Evolutionary conservation across 2,113 vertebrate species (phyloP).

Genomic region (Dasypus novemcinctus): DNA sequence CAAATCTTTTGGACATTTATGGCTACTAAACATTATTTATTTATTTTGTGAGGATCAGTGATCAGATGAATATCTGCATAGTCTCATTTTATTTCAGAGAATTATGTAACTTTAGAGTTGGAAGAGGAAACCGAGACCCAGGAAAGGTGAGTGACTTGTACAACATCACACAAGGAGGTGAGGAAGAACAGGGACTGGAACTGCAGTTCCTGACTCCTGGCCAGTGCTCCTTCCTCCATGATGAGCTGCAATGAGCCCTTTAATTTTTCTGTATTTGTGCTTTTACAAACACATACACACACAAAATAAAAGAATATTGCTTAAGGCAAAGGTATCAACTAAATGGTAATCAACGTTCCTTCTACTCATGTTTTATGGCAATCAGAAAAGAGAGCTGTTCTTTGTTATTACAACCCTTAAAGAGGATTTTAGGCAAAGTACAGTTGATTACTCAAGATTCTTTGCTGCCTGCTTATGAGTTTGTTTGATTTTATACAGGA

Average conservation of each 20-base stretch:
- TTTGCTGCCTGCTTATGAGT: neutral
- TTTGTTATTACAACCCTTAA: slow-evolving; percentile 1
- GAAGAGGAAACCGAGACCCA: neutral
- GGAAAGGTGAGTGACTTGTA: neutral
- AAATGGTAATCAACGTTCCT: neutral
- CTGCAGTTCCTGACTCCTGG: neutral
- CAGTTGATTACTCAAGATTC: neutral
- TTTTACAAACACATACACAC: neutral
- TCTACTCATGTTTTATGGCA: neutral
- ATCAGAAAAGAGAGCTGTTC: neutral
- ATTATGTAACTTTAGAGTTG: neutral
- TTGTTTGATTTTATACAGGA: slow-evolving; percentile 61
- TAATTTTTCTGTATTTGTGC: neutral
- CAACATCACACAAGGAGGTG: neutral
- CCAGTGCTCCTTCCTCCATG: neutral
- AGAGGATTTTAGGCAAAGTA: slow-evolving; percentile 6
- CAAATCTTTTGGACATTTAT: neutral
- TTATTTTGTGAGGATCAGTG: neutral
- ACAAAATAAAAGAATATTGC: neutral
- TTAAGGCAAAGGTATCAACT: neutral
- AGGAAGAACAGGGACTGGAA: neutral
- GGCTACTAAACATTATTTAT: neutral
- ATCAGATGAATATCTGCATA: neutral
- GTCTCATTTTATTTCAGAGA: neutral
- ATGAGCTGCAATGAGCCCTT: neutral